A percentile compares a stretch with the other conserved stretches of the same genome.
Conservation (phyloP, 2,797 vertebrate species). For the Crenuchus spilurus region DNA sequence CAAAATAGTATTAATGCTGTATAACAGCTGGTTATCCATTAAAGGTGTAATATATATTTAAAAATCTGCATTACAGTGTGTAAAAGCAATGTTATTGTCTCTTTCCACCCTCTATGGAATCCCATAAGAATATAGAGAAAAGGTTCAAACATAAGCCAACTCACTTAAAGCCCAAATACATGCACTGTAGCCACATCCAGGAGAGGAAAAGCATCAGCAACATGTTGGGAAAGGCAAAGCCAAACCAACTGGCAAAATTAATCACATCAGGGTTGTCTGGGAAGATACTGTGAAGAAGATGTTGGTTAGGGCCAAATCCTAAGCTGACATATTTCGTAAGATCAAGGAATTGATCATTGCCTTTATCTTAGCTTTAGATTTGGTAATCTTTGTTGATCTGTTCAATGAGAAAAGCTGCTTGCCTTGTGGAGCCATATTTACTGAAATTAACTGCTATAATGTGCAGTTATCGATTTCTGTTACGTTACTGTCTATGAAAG, state of each 20-base stretch:
- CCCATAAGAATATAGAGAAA: not conserved
- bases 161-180: constrained; percentile 91
- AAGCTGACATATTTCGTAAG: not conserved
- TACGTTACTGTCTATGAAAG: no score
- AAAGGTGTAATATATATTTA: no score
- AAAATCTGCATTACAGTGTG: no score
- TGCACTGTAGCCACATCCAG: constrained; percentile 88
- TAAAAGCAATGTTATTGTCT: no score
- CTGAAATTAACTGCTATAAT: no score
- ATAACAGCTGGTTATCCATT: not conserved
- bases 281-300: constrained; percentile 77
- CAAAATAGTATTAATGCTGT: not conserved
- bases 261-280: constrained; percentile 75
- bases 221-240: constrained; percentile 88
- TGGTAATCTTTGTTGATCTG: no score
- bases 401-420: no score
- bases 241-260: constrained; percentile 95
- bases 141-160: constrained; percentile 50
- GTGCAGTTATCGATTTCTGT: no score
- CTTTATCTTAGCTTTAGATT: not conserved
- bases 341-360: not conserved
- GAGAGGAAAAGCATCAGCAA: constrained; percentile 80
- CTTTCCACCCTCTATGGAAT: no score
- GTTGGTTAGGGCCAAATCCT: not conserved
- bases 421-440: no score